phyloP scores from a whole-genome alignment of 2,113 vertebrate genomes.

The Capreolus pygargus region DNA sequence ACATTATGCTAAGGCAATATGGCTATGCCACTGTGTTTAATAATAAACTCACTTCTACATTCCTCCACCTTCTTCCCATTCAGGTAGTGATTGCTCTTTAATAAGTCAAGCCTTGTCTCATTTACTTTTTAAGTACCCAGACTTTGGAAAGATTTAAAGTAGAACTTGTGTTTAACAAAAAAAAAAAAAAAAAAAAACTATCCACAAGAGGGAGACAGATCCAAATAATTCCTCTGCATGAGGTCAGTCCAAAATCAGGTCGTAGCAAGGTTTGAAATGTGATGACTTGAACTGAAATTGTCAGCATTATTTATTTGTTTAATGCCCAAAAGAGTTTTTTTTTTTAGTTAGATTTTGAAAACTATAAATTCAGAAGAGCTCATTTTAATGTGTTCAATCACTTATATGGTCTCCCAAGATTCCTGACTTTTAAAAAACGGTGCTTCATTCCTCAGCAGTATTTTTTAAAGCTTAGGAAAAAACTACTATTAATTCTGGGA shows the following conservation, averaged over 20 bases:
- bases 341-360: slow-evolving; percentile 31
- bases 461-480: slow-evolving; percentile 35
- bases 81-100: not conserved
- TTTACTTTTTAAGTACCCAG: not conserved
- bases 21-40: not conserved
- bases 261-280: slow-evolving; percentile 41
- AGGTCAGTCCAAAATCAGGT: slow-evolving; percentile 69
- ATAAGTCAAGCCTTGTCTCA: not conserved
- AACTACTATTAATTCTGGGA: slow-evolving; percentile 33
- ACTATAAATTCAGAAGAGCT: not conserved
- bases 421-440: slow-evolving; percentile 23
- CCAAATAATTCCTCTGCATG: slow-evolving; percentile 78
- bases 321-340: slow-evolving; percentile 24
- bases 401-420: not conserved
- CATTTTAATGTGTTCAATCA: slow-evolving; percentile 24
- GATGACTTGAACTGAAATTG: slow-evolving; percentile 54
- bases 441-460: not conserved
- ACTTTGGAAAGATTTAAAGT: not conserved
- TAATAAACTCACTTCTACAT: not conserved
- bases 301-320: slow-evolving; percentile 51
- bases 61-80: not conserved
- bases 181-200: slow-evolving; percentile 35
- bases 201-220: slow-evolving; percentile 88
- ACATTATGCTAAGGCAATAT: not conserved
- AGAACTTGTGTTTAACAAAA: not conserved